Evolutionary conservation across 2,888 invertebrate species (phyloP), one percentile per base, ranked within the genome.

Genomic region (Augochlorella aurata): DNA sequence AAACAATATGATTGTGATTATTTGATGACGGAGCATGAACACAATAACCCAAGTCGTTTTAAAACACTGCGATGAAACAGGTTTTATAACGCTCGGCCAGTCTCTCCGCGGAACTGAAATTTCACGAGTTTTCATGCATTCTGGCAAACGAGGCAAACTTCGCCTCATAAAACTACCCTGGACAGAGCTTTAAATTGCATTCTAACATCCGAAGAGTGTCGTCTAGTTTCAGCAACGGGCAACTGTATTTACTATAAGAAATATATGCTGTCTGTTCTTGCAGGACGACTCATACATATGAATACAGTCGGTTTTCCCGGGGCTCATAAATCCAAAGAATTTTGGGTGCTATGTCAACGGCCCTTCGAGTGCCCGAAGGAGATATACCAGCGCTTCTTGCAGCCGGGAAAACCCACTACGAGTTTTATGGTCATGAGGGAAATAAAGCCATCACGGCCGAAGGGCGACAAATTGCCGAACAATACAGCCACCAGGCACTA

Each of bases 401-500:
- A 29, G 29, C 44, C 71, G 77, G 84, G 82, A 9, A 87, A 89
- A 84, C 79, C 85, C 82, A 77, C 14, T 54, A 29, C 54, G 21
- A 49, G 18, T 84, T 83, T 82, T 63, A 72, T 63, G 61, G 72
- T 58, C 70, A 67, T 49, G 58, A 73, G 72, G 66, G 66, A 84
- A 82, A 83, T 82, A 84, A 85, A 82, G 45, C 54, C 77, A 79
- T 77, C 74, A 75, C 52, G 83, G 63, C 79, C 82, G 80, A 77
- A 21, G 75, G 78, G 71, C 77, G 87, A 87, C 87, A 88, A 89
- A 89, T 88, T 79, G 83, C 54, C 47, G 74, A 58, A 91, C 87
- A 92, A 89, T 90, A 74, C 74, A 21, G 84, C 89, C 87, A 90
- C 90, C 90, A 88, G 90, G 77, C 86, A 79, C 84, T 90, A 90